Evolutionary conservation across 30 jellyfish, hydroid and myxozoan species (phyloP).

Genomic region (Turritopsis rubra): DNA sequence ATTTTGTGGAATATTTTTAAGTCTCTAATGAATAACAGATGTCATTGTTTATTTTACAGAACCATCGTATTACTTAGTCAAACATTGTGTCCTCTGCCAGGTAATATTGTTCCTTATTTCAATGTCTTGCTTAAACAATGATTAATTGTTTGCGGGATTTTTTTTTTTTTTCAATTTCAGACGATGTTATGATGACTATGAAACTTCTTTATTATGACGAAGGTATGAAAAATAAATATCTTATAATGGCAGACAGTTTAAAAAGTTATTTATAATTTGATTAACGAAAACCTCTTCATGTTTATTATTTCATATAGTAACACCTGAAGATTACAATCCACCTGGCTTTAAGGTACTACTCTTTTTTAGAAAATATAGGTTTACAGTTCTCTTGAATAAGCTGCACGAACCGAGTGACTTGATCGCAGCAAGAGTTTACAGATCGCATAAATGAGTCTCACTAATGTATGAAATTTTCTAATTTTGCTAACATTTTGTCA

Average conservation of each 20-base stretch:
- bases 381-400: too few species aligned
- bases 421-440: too few species aligned
- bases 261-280: too few species aligned
- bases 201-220: constrained; percentile 83
- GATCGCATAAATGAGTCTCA: too few species aligned
- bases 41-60: constrained; percentile 26
- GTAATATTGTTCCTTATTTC: neutral
- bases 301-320: constrained; percentile 40
- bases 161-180: constrained; percentile 19
- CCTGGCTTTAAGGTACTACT: constrained; percentile 92
- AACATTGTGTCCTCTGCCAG: constrained; percentile 81
- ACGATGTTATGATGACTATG: constrained; percentile 96
- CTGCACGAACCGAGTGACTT: too few species aligned
- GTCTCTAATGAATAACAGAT: neutral
- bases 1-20: neutral
- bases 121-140: neutral
- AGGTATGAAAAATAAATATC: constrained; percentile 26
- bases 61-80: constrained; percentile 82
- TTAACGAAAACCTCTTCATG: too few species aligned
- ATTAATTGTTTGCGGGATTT: neutral
- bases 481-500: neutral
- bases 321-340: constrained; percentile 83
- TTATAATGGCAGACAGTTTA: too few species aligned
- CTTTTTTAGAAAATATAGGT: too few species aligned
- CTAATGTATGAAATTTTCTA: too few species aligned